Conservation (phyloP, 2,113 vertebrate genomes). For the Cariama cristata region DNA sequence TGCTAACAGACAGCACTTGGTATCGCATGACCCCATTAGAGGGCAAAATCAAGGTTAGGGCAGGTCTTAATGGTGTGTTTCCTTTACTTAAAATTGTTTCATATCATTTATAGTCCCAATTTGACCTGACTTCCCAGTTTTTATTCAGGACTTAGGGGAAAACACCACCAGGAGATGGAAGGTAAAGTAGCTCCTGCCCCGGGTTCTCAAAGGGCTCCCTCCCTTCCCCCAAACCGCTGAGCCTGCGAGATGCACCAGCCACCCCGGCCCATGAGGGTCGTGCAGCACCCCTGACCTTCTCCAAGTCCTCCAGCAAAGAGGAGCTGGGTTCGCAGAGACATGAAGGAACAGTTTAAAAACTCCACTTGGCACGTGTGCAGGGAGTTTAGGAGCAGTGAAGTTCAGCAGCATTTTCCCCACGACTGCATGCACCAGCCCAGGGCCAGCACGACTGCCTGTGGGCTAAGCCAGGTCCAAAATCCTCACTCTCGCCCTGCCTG, state of each 20-base stretch:
- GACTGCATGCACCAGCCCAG: background rate
- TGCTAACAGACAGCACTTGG: background rate
- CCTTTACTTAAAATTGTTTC: background rate
- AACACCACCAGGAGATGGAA: background rate
- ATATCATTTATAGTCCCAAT: background rate
- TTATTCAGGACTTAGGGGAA: background rate
- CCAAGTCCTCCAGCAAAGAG: background rate
- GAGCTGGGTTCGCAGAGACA: background rate
- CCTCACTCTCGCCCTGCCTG: background rate
- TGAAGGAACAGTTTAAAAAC: background rate
- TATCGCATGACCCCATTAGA: background rate
- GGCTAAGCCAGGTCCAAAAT: background rate
- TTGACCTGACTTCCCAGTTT: background rate
- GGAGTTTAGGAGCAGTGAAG: background rate
- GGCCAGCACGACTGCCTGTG: fast-evolving
- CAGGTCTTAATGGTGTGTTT: background rate
- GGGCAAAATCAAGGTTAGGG: background rate
- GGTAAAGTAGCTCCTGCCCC: background rate
- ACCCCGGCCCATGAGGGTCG: fast-evolving
- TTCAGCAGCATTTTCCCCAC: background rate
- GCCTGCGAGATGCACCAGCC: background rate
- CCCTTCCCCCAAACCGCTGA: background rate
- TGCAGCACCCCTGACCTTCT: fast-evolving
- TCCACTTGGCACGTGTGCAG: fast-evolving
- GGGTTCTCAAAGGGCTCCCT: background rate